Evolutionary conservation across 2,888 invertebrate genomes (phyloP).

Genomic region (Muschampia plurimacula): DNA sequence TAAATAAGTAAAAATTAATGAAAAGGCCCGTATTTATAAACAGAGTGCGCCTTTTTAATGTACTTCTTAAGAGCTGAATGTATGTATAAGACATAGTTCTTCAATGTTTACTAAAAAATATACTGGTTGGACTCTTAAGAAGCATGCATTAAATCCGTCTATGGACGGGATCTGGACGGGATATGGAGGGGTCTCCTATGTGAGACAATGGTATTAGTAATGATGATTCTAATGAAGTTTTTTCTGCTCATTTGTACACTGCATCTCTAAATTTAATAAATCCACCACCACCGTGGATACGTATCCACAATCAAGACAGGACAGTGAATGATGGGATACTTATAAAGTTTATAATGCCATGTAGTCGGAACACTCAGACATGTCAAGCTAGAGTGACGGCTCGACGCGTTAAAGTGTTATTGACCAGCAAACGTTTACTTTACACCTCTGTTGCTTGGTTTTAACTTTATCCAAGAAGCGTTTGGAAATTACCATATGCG

Average conservation of each 20-base stretch:
- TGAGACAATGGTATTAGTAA: too few species aligned
- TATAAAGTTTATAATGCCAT: not conserved
- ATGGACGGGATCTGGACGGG: too few species aligned
- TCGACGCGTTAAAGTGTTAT: constrained; percentile 21
- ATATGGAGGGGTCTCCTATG: too few species aligned
- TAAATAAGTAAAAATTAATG: too few species aligned
- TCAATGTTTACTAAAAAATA: too few species aligned
- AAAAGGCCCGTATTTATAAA: too few species aligned
- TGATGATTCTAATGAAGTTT: too few species aligned
- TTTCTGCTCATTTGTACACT: not conserved
- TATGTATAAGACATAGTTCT: too few species aligned
- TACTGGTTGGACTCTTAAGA: too few species aligned
- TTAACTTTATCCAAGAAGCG: not conserved
- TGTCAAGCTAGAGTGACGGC: constrained; percentile 8
- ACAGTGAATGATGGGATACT: not conserved
- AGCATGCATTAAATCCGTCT: too few species aligned
- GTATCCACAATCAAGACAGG: not conserved
- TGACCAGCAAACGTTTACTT: constrained; percentile 25
- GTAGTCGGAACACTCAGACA: not conserved
- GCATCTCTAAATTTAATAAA: not conserved
- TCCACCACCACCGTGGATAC: not conserved
- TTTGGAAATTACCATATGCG: constrained; percentile 6
- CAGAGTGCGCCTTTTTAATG: too few species aligned
- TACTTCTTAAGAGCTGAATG: too few species aligned
- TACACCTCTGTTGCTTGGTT: not conserved